A percentile compares a stretch with the other conserved stretches of the same genome.
phyloP scores from a whole-genome alignment of 2,797 vertebrate species.

The Florisuga fusca region DNA sequence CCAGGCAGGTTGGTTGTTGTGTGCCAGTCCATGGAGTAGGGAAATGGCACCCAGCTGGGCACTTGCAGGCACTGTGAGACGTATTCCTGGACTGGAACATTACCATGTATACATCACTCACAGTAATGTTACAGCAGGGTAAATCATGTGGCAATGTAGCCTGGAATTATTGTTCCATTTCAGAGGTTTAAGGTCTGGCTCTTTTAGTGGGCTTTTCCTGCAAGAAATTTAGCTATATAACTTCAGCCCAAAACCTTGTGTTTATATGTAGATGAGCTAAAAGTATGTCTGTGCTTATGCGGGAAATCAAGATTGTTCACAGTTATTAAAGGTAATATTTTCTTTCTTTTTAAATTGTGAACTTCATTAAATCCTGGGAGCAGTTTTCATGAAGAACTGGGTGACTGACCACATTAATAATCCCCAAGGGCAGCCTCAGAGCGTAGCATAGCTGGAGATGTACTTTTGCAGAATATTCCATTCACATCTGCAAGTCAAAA shows the following conservation, averaged over 20 bases:
- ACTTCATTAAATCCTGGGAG: neutral
- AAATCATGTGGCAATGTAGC: neutral
- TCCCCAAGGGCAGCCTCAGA: neutral
- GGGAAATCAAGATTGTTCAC: neutral
- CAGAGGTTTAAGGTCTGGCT: neutral
- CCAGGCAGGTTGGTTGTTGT: neutral
- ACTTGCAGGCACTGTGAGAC: neutral
- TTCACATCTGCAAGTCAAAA: conserved; percentile 42
- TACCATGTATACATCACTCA: neutral
- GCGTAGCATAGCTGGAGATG: neutral
- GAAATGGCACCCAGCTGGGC: neutral
- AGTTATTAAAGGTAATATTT: neutral
- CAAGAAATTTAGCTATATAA: neutral
- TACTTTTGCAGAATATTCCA: conserved; percentile 13
- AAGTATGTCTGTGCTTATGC: neutral
- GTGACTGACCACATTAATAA: neutral
- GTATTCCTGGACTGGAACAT: neutral
- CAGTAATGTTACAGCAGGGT: neutral
- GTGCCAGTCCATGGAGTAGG: accelerated
- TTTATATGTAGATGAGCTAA: neutral
- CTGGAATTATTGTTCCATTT: neutral
- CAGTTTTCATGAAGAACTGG: neutral
- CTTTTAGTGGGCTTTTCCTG: neutral
- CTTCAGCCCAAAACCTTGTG: neutral
- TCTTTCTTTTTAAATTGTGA: neutral